Conservation (phyloP, 2,797 vertebrate species). For the Alosa sapidissima region DNA sequence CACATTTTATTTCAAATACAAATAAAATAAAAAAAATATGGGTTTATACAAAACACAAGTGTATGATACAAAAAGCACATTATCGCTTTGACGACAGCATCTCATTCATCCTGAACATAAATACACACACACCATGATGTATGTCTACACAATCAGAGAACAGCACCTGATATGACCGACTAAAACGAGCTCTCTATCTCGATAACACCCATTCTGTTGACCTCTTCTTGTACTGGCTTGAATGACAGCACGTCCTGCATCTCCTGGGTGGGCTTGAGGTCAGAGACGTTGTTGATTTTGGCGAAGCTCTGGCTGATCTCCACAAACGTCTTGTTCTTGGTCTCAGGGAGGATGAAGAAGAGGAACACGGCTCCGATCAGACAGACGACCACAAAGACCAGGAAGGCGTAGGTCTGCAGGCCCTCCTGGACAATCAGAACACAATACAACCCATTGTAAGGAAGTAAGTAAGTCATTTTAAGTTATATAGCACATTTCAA, state of each 20-base stretch:
- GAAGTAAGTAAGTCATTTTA: too few species aligned
- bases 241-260: conserved; percentile 64
- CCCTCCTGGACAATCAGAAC: conserved; percentile 69
- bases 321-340: conserved; percentile 89
- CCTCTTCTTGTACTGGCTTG: conserved; percentile 26
- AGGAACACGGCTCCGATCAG: conserved; percentile 77
- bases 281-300: conserved; percentile 81
- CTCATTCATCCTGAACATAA: not conserved
- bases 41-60: not conserved
- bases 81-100: not conserved
- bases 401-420: conserved; percentile 84
- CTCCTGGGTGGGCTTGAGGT: conserved; percentile 61
- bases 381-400: conserved; percentile 86
- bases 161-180: not conserved
- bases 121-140: not conserved
- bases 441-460: not conserved
- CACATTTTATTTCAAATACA: not conserved
- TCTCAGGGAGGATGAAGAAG: conserved; percentile 87
- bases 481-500: too few species aligned
- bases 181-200: conserved; percentile 68
- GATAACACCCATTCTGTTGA: conserved; percentile 35
- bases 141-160: not conserved
- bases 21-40: not conserved
- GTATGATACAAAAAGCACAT: not conserved
- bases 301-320: conserved; percentile 91